These are phyloP conservation scores for Brachyopa scutellaris DNA, from an alignment of 2,888 invertebrate genomes.

Conservation along the genomic window DNA sequence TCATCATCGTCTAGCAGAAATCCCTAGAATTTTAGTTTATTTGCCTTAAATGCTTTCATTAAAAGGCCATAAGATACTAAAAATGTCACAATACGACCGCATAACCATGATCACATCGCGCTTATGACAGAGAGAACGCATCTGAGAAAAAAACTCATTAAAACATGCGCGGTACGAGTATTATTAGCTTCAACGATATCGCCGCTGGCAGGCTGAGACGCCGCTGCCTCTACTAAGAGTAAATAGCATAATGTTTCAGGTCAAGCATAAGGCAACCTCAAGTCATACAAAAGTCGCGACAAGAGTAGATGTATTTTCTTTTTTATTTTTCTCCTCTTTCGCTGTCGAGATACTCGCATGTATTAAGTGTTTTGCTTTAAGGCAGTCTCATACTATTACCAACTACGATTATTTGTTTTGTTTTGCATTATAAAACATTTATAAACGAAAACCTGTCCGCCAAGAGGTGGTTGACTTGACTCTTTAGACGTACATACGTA, in stretches of 20 bases:
- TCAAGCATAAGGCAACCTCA: slow-evolving; percentile 55
- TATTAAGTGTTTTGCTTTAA: slow-evolving; percentile 50
- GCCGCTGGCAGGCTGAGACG: slow-evolving; percentile 4
- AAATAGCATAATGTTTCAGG: slow-evolving; percentile 51
- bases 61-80: slow-evolving; percentile 4
- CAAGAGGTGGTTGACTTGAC: slow-evolving; percentile 65
- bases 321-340: slow-evolving; percentile 24
- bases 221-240: slow-evolving; percentile 14
- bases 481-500: slow-evolving; percentile 14
- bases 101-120: slow-evolving; percentile 24
- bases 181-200: slow-evolving; percentile 26
- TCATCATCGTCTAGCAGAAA: background rate
- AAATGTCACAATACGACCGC: slow-evolving; percentile 28
- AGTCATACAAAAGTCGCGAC: slow-evolving; percentile 19
- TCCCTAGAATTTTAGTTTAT: slow-evolving; percentile 13
- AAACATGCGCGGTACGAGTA: no score
- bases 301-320: slow-evolving; percentile 23
- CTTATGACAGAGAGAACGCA: slow-evolving; percentile 24
- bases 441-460: slow-evolving; percentile 47
- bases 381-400: slow-evolving; percentile 12
- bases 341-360: slow-evolving; percentile 15
- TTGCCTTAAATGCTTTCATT: slow-evolving; percentile 6
- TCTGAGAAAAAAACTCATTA: slow-evolving; percentile 46
- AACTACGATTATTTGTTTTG: slow-evolving; percentile 54
- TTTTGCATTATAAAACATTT: slow-evolving; percentile 49